Conservation (phyloP, 2,888 invertebrate genomes). For the Neelides folsomi region DNA sequence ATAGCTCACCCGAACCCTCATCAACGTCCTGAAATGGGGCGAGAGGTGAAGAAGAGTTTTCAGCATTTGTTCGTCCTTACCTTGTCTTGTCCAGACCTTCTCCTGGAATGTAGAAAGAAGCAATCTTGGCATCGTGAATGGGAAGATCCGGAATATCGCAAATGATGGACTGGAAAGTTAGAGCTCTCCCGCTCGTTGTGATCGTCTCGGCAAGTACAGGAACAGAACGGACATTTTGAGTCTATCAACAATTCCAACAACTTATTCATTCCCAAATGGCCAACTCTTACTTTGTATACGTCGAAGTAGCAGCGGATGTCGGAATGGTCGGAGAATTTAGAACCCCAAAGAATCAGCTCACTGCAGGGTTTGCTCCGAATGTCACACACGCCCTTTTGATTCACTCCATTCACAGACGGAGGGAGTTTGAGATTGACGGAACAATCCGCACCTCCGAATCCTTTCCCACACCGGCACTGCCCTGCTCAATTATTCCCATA, state of each 20-base stretch:
- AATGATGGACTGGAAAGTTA: constrained; percentile 30
- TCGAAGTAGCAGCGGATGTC: constrained; percentile 33
- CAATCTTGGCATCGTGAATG: constrained; percentile 32
- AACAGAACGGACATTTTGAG: constrained; percentile 21
- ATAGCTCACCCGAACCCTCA: constrained; percentile 25
- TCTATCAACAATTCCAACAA: constrained; percentile 10
- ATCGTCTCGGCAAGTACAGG: constrained; percentile 22
- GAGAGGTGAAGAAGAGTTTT: background rate
- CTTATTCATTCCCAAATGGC: background rate
- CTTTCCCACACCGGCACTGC: constrained; percentile 23
- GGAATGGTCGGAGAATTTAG: constrained; percentile 29
- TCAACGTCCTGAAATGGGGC: constrained; percentile 18
- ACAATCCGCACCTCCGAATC: constrained; percentile 29
- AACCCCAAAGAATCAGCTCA: constrained; percentile 32
- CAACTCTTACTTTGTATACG: constrained; percentile 28
- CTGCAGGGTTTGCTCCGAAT: constrained; percentile 33
- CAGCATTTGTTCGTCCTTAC: constrained; percentile 7
- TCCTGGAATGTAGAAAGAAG: constrained; percentile 32
- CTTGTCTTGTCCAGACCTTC: constrained; percentile 33
- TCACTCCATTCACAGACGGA: constrained; percentile 19
- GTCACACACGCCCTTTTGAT: constrained; percentile 31
- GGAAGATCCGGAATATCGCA: constrained; percentile 32
- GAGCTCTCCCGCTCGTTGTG: constrained; percentile 23
- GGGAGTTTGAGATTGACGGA: constrained; percentile 24
- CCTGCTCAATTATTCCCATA: constrained; percentile 13